A percentile compares a stretch with the other conserved stretches of the same genome.
phyloP scores from a whole-genome alignment of 2,888 invertebrate genomes.

The Poecilobothrus nobilitatus region DNA sequence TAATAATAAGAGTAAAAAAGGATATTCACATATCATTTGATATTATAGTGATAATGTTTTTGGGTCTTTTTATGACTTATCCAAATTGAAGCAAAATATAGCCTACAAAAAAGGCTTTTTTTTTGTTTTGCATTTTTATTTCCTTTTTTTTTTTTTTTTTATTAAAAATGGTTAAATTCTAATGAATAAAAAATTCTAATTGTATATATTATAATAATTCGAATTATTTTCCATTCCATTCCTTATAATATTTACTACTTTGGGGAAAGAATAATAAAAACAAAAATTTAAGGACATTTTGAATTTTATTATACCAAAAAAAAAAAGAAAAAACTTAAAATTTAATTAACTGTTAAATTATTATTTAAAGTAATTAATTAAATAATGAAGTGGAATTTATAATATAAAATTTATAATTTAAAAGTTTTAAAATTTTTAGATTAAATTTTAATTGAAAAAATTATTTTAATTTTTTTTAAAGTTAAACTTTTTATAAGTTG shows the following conservation, averaged over 20 bases:
- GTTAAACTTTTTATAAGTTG: too few species aligned
- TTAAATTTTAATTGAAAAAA: too few species aligned
- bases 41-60: not conserved
- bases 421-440: too few species aligned
- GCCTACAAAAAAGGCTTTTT: not conserved
- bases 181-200: not conserved
- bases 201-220: not conserved
- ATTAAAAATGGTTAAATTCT: not conserved
- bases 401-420: too few species aligned
- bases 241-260: not conserved
- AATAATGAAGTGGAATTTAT: too few species aligned
- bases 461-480: too few species aligned
- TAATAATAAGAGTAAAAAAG: not conserved
- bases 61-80: not conserved
- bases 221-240: too few species aligned
- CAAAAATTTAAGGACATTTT: not conserved
- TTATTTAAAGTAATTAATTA: not conserved
- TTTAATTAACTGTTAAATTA: constrained; percentile 4
- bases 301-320: not conserved
- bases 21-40: not conserved
- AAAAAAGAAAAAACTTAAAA: not conserved
- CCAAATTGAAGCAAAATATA: not conserved
- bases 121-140: not conserved
- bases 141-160: not conserved
- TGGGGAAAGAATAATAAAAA: not conserved